phyloP scores from a whole-genome alignment of 2,797 vertebrate genomes.

The Selene dorsalis region DNA sequence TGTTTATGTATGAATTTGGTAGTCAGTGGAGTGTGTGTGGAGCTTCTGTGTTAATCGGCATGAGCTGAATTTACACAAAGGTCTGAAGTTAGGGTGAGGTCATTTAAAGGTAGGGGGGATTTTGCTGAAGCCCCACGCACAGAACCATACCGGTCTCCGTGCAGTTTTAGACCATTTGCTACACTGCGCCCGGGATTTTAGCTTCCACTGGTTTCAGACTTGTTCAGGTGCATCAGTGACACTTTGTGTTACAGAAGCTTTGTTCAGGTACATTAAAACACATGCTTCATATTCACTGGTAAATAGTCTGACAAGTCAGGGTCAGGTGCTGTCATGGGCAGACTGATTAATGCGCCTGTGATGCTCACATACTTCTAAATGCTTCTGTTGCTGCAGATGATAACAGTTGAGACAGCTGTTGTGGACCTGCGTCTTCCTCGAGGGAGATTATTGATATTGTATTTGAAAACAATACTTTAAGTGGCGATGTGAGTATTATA shows the following conservation, averaged over 20 bases:
- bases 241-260: background rate
- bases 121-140: slow-evolving; percentile 17
- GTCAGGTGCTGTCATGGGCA: background rate
- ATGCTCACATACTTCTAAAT: background rate
- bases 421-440: background rate
- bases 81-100: slow-evolving; percentile 23
- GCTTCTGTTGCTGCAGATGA: background rate
- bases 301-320: background rate
- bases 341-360: background rate
- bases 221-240: background rate
- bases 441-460: background rate
- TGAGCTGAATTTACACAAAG: slow-evolving; percentile 24
- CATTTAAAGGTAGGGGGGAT: slow-evolving; percentile 11
- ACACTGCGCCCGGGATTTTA: slow-evolving; percentile 34
- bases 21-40: slow-evolving; percentile 7
- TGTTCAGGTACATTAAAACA: background rate
- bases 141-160: slow-evolving; percentile 50
- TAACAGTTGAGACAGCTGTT: background rate
- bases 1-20: background rate
- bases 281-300: background rate
- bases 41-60: slow-evolving; percentile 21
- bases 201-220: background rate
- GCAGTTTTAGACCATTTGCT: slow-evolving; percentile 54
- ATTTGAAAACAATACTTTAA: background rate
- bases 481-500: background rate